Evolutionary conservation across 2,113 vertebrate species (phyloP).

Genomic region (Setophaga petechia): DNA sequence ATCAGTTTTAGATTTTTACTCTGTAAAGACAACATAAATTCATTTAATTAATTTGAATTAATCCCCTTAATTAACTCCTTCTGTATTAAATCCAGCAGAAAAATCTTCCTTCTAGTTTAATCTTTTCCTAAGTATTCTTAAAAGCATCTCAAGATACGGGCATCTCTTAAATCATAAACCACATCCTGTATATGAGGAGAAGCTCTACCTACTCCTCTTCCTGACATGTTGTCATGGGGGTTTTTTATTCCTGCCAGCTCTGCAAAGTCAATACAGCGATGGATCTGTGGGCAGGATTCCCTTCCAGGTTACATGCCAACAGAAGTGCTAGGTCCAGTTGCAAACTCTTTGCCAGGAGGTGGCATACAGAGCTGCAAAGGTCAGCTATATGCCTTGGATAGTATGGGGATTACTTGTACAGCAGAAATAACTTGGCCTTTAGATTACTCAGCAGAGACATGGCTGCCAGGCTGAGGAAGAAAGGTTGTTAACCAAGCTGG

Average conservation of each 20-base stretch:
- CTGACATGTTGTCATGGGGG: fast-evolving
- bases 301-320: not conserved
- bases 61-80: not conserved
- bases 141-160: not conserved
- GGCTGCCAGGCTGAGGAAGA: not conserved
- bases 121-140: not conserved
- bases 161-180: not conserved
- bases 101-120: not conserved
- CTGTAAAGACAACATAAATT: not conserved
- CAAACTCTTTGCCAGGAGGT: not conserved
- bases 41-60: not conserved
- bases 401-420: not conserved
- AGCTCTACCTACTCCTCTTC: not conserved
- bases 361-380: not conserved
- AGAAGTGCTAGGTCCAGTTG: not conserved
- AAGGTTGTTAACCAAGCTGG: not conserved
- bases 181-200: not conserved
- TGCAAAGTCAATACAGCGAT: not conserved
- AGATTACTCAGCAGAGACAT: not conserved
- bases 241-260: not conserved
- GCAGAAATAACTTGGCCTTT: conserved; percentile 7
- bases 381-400: not conserved
- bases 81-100: not conserved
- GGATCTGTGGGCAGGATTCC: not conserved
- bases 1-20: not conserved